phyloP scores from a whole-genome alignment of 2,113 vertebrate genomes.

The Machaerirhynchus nigripectus region DNA sequence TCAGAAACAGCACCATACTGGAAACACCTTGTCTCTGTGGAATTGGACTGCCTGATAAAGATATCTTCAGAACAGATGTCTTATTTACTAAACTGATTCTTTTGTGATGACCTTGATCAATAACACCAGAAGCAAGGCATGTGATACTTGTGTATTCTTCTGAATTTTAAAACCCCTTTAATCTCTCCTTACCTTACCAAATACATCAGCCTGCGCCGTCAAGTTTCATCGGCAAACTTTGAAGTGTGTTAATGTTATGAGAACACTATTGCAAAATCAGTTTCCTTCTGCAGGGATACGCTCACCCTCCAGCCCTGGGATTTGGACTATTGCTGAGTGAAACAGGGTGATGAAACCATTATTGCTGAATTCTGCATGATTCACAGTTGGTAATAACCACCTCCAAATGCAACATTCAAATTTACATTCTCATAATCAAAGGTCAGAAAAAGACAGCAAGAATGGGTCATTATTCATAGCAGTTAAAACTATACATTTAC shows the following conservation, averaged over 20 bases:
- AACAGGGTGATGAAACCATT: conserved; percentile 19
- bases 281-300: background rate
- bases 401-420: conserved; percentile 24
- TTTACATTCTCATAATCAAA: conserved; percentile 40
- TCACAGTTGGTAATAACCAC: conserved; percentile 32
- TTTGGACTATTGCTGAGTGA: background rate
- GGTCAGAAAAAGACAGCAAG: conserved; percentile 45
- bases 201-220: background rate
- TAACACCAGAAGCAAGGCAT: background rate
- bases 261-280: background rate
- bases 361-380: conserved; percentile 30
- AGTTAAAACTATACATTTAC: conserved; percentile 11
- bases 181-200: background rate
- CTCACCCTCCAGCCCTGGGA: background rate
- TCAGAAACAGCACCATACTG: background rate
- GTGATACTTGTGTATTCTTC: background rate
- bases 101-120: conserved; percentile 29
- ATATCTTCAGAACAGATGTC: background rate
- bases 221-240: background rate
- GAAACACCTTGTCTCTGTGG: background rate
- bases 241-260: background rate
- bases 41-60: background rate
- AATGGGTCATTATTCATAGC: conserved; percentile 13
- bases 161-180: conserved; percentile 12
- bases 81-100: conserved; percentile 20